A percentile compares a stretch with the other conserved stretches of the same genome.
Conservation (phyloP, 2,888 invertebrate genomes). For the Sminthurinus aureus region DNA sequence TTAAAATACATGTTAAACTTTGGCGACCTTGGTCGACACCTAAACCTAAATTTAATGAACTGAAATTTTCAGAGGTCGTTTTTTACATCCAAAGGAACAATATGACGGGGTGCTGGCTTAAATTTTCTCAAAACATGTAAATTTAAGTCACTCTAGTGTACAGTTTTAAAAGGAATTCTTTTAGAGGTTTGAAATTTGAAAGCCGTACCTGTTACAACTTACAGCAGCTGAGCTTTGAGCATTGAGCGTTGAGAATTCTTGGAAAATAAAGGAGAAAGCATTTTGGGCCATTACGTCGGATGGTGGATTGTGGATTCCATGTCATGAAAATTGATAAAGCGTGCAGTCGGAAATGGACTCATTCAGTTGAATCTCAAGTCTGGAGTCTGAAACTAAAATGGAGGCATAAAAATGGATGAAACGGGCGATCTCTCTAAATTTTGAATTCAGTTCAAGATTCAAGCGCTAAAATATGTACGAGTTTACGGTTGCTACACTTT, state of each 20-base stretch:
- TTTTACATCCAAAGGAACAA: too few relatives aligned
- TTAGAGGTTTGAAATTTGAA: neutral
- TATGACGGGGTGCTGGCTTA: too few relatives aligned
- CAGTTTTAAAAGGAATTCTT: neutral
- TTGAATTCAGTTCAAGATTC: too few relatives aligned
- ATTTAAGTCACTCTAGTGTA: too few relatives aligned
- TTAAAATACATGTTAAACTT: too few relatives aligned
- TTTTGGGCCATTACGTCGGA: neutral
- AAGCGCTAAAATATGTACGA: too few relatives aligned
- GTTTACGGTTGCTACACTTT: too few relatives aligned
- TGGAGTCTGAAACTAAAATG: slow-evolving; percentile 6
- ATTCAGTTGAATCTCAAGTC: neutral
- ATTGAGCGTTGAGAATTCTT: neutral
- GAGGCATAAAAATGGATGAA: slow-evolving; percentile 24
- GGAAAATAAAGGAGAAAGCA: neutral
- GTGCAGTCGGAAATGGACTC: slow-evolving; percentile 17
- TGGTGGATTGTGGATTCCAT: neutral
- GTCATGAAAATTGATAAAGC: slow-evolving; percentile 46
- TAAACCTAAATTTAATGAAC: too few relatives aligned
- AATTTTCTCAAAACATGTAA: too few relatives aligned
- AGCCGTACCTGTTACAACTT: neutral
- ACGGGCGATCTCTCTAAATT: slow-evolving; percentile 5
- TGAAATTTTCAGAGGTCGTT: too few relatives aligned
- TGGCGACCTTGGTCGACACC: too few relatives aligned
- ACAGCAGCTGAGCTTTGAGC: neutral